Conservation (phyloP, 2,888 invertebrate species). For the Ochlodes sylvanus region DNA sequence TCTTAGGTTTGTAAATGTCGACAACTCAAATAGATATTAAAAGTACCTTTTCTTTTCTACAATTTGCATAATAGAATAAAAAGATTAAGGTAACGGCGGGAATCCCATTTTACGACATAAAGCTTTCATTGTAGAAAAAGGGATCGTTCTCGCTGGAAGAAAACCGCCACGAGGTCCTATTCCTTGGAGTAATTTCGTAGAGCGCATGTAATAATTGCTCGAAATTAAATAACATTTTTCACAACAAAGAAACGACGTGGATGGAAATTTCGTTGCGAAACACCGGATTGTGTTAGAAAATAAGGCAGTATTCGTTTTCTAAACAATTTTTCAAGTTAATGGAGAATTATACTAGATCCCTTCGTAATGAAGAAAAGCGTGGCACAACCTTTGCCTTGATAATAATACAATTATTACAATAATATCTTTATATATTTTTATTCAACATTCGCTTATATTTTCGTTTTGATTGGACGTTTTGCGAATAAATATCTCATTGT, state of each 20-base stretch:
- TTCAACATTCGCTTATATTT: constrained; percentile 5
- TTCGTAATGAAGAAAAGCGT: constrained; percentile 38
- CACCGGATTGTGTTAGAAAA: constrained; percentile 65
- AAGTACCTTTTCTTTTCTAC: constrained; percentile 49
- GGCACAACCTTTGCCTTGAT: constrained; percentile 30
- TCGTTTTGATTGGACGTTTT: constrained; percentile 10
- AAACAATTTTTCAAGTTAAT: constrained; percentile 69
- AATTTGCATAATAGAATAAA: constrained; percentile 65
- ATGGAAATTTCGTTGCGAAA: constrained; percentile 70
- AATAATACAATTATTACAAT: constrained; percentile 31
- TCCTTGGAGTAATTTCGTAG: constrained; percentile 82
- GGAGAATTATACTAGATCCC: constrained; percentile 58
- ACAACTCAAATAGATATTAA: constrained; percentile 40
- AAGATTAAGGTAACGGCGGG: constrained; percentile 71
- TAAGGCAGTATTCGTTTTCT: constrained; percentile 70
- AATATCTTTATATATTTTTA: constrained; percentile 26
- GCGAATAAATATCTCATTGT: constrained; percentile 10
- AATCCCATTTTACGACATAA: constrained; percentile 71
- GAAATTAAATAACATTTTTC: constrained; percentile 83
- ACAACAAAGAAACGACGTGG: constrained; percentile 76
- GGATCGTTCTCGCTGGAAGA: constrained; percentile 64
- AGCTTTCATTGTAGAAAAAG: constrained; percentile 71
- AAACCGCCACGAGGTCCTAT: constrained; percentile 74
- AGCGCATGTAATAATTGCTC: constrained; percentile 82
- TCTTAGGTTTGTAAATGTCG: constrained; percentile 26